Evolutionary conservation across 2,888 invertebrate species (phyloP), one percentile per base, ranked within the genome.

Genomic region (Synanthedon andrenaeformis): DNA sequence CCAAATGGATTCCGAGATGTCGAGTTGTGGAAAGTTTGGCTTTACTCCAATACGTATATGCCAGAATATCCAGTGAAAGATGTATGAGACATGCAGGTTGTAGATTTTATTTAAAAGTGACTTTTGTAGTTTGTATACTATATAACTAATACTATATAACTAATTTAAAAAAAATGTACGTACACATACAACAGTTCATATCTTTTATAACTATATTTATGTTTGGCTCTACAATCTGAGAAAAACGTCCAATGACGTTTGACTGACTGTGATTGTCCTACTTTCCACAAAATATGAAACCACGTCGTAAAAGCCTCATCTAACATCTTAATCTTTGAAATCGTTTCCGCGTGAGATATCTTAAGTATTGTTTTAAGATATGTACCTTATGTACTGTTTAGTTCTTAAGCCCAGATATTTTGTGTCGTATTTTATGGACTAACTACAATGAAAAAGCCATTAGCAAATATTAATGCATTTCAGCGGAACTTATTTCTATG

Each of bases 401-500:
- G 45, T 8, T 45, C 0, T 42, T 42, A 3, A 3, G n/a, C 45
- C 45, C 14, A 5, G 45, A 35, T 6, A 35, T 35, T 35, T 35
- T 35, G 8, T 5, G 35, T 35, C 35, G 35, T 10, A 35, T 35
- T 35, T 35, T 35, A 35, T 35, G 35, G 10, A 35, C 35, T 35
- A 35, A 10, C 35, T 35, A 10, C 35, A 10, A 35, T 35, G 35
- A 35, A 35, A 35, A 35, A 35, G 35, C 35, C 35, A 35, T 35
- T 35, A 10, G 3, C 35, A 35, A 35, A 35, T 35, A 35, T 35
- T 35, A 35, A 35, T 35, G 10, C 35, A 10, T 35, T 35, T 35
- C 35, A 35, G 60, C 63, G 69, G 68, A 76, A 69, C 71, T 69
- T 35, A 68, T 70, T 70, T 69, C 56, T 55, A 64, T 66, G 65